These are phyloP conservation scores for Thamnophis elegans DNA, from an alignment of 2,797 vertebrate species.

Conservation along the genomic window DNA sequence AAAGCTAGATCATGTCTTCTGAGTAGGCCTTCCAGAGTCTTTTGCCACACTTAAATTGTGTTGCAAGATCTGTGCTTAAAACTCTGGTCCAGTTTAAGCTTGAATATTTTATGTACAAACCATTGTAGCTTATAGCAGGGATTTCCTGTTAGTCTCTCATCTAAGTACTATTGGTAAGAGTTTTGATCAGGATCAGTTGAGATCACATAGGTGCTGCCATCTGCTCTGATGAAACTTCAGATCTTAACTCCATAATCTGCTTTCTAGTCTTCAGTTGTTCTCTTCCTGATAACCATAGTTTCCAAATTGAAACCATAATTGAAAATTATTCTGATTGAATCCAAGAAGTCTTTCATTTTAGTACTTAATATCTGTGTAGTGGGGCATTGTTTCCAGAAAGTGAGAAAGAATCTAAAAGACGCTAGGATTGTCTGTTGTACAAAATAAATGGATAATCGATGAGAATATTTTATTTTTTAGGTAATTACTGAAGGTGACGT, in stretches of 20 bases:
- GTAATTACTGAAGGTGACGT: slow-evolving; percentile 46
- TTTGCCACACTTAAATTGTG: background rate
- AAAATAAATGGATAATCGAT: background rate
- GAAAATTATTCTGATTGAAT: background rate
- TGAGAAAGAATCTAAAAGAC: background rate
- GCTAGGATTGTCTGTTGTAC: background rate
- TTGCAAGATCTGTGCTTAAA: background rate
- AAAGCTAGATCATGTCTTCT: slow-evolving; percentile 14
- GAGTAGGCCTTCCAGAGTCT: background rate
- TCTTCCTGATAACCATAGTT: background rate
- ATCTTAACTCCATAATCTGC: background rate
- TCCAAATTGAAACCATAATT: background rate
- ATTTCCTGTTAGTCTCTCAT: background rate
- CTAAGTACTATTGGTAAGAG: background rate
- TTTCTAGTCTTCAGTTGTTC: background rate
- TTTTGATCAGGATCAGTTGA: background rate
- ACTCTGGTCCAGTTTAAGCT: background rate
- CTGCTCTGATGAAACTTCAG: background rate
- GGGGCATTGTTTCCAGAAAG: background rate
- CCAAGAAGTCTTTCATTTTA: background rate
- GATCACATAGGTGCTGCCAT: background rate
- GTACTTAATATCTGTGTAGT: background rate
- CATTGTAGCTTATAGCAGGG: background rate
- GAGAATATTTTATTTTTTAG: slow-evolving; percentile 63
- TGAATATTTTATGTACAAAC: background rate